Percentiles rank a stretch among this genome's conserved stretches.
Evolutionary conservation across 2,797 vertebrate species (phyloP).

Genomic region (Tenualosa thibaudeaui): DNA sequence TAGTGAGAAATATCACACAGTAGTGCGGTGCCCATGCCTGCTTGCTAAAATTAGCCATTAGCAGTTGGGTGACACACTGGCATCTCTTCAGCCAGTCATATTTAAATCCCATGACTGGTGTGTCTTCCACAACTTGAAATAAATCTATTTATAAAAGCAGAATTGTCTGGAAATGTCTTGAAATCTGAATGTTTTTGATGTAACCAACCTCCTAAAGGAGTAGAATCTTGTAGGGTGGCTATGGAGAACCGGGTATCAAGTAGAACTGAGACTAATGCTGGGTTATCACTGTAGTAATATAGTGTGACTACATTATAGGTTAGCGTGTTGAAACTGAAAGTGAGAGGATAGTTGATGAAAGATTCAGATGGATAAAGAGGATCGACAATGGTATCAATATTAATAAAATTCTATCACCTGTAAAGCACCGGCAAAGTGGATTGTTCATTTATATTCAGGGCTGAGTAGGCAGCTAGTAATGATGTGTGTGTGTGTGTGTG

Average conservation of each 20-base stretch:
- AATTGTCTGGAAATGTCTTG: constrained; percentile 51
- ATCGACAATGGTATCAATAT: too few species aligned
- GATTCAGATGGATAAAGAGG: too few species aligned
- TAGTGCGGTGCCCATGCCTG: constrained; percentile 48
- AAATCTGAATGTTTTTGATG: constrained; percentile 34
- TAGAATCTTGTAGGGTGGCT: too few species aligned
- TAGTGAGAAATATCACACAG: constrained; percentile 72
- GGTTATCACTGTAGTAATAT: too few species aligned
- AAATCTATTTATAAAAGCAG: constrained; percentile 57
- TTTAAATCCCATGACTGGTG: constrained; percentile 65
- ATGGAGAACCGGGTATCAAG: too few species aligned
- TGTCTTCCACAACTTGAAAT: constrained; percentile 42
- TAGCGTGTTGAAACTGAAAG: too few species aligned
- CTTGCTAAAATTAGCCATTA: constrained; percentile 66
- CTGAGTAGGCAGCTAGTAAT: neutral
- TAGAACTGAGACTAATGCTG: too few species aligned
- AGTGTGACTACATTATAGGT: too few species aligned
- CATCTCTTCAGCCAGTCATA: constrained; percentile 62
- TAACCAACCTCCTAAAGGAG: too few species aligned
- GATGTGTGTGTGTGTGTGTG: too few species aligned
- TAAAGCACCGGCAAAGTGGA: neutral
- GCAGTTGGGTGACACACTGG: constrained; percentile 68
- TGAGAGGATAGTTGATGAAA: too few species aligned
- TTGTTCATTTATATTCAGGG: neutral
- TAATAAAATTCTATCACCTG: neutral